Evolutionary conservation across 2,888 invertebrate species (phyloP), one percentile per base, ranked within the genome.

Genomic region (Scelioninae gen. 2): DNA sequence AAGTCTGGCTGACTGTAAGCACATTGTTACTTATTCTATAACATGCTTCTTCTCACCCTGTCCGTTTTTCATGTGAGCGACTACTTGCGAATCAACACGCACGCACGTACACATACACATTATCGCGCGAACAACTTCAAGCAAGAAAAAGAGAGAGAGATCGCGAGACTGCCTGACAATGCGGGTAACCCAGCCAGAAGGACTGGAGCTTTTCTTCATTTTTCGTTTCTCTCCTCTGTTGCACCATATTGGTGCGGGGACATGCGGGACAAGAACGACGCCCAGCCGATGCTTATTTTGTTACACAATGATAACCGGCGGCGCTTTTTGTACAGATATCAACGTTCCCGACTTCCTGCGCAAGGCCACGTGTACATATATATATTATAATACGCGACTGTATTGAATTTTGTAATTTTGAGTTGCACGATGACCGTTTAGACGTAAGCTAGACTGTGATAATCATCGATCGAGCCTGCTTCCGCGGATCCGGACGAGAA

Each of bases 161-260:
- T 64, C 57, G 67, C 60, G 64, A 67, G 69, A 57, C 73, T 74
- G 73, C 69, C 61, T 73, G 77, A 70, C 64, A 67, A 78, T 75
- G 76, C 77, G 78, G 77, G 78, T 78, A 76, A 78, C 74, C 78
- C 78, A 67, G 75, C 73, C 55, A 60, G n/a, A 50, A 46, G 48
- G 74, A 64, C 76, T 76, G 79, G 78, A 76, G 67, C 25, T 55
- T 39, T 61, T 22, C 52, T 52, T 68, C 35, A 58, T 67, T 67
- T 58, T 58, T 9, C 22, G 19, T 67, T 58, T 58, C 48, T 57
- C 46, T 57, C 65, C 41, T 58, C 52, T 41, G 50, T 50, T 85
- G 83, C 85, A 84, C 85, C 86, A 86, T 85, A 86, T 85, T 85
- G 86, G 85, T 85, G 86, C 80, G 50, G 39, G 19, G n/a, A 37